Evolutionary conservation across 2,888 invertebrate genomes (phyloP).

Genomic region (Xanthorhoe designata): DNA sequence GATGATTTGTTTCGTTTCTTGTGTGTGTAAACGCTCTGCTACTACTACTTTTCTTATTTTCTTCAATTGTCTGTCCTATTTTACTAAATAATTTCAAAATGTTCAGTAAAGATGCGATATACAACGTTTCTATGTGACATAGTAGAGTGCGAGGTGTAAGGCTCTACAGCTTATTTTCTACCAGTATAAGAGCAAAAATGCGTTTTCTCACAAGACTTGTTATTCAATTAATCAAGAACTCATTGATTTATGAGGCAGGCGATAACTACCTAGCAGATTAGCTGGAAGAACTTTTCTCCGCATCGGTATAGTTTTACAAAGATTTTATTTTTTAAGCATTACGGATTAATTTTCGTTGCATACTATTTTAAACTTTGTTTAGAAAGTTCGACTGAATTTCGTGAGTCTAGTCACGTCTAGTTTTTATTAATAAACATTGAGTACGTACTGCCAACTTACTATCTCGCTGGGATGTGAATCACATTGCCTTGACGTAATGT

Average conservation of each 20-base stretch:
- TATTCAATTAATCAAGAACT: constrained; percentile 29
- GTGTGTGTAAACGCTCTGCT: too few species aligned
- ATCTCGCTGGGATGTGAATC: too few species aligned
- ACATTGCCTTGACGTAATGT: too few species aligned
- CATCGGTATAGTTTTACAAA: constrained; percentile 10
- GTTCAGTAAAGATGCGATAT: not conserved
- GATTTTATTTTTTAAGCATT: constrained; percentile 4
- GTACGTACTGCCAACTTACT: too few species aligned
- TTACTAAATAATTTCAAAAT: too few species aligned
- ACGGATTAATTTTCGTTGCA: not conserved
- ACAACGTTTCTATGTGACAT: not conserved
- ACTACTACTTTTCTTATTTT: too few species aligned
- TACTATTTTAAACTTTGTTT: constrained; percentile 1
- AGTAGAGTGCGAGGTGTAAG: not conserved
- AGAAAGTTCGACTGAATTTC: constrained; percentile 3
- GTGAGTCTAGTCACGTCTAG: not conserved
- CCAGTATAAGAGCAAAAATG: not conserved
- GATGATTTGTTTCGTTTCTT: too few species aligned
- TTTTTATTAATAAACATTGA: too few species aligned
- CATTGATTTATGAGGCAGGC: constrained; percentile 23
- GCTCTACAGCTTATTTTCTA: not conserved
- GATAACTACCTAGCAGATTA: constrained; percentile 6
- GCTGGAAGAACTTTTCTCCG: constrained; percentile 18
- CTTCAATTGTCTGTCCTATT: too few species aligned
- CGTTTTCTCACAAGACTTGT: constrained; percentile 21